These are phyloP conservation scores for Dinomys branickii DNA, from an alignment of 2,113 vertebrate species.

Conservation along the genomic window DNA sequence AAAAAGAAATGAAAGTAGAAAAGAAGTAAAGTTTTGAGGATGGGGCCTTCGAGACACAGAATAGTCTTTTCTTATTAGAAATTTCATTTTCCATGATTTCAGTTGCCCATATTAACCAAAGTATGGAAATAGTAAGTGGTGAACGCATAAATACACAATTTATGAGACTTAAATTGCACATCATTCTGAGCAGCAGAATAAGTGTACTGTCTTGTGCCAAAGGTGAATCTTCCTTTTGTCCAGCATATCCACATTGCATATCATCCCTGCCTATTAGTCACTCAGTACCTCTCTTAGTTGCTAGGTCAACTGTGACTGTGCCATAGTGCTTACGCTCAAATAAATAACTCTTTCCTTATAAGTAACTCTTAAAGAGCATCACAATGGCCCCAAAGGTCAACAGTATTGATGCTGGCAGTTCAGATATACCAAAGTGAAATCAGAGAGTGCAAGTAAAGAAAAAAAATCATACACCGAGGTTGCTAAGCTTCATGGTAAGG, in stretches of 20 bases:
- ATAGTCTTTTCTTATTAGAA: not conserved
- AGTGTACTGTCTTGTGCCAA: not conserved
- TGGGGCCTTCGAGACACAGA: not conserved
- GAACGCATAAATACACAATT: not conserved
- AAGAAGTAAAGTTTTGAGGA: not conserved
- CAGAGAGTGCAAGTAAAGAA: not conserved
- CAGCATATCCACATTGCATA: not conserved
- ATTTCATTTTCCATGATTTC: not conserved
- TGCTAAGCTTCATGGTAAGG: not conserved
- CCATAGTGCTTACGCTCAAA: too few species aligned
- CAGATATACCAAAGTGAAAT: fast-evolving
- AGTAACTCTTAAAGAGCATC: not conserved
- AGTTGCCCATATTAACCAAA: not conserved
- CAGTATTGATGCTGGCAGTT: not conserved
- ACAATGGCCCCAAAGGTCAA: not conserved
- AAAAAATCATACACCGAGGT: not conserved
- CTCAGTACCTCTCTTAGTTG: not conserved
- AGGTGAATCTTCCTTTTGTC: not conserved
- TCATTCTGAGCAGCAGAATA: not conserved
- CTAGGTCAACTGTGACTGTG: not conserved
- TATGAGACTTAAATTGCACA: not conserved
- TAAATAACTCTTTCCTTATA: not conserved
- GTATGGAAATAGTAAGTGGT: not conserved
- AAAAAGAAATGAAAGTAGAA: not conserved
- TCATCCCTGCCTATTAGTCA: not conserved